phyloP scores from a whole-genome alignment of 2,113 vertebrate genomes.

The Plectropomus leopardus region DNA sequence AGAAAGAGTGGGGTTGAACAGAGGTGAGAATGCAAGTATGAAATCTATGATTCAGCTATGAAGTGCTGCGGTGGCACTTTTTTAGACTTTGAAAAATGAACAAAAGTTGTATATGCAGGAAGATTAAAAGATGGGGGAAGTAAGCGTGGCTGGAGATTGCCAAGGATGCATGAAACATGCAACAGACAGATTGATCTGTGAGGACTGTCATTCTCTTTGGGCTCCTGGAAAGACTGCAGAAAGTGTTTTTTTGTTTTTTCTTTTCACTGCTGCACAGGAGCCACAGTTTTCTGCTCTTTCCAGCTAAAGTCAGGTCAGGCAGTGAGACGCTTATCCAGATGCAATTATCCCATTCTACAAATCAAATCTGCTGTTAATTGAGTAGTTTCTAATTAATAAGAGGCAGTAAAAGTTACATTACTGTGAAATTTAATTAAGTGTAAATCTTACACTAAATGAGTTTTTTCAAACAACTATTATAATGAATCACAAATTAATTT shows the following conservation, averaged over 20 bases:
- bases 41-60: constrained; percentile 20
- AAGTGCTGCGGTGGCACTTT: constrained; percentile 23
- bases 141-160: constrained; percentile 23
- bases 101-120: constrained; percentile 21
- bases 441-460: constrained; percentile 66
- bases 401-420: constrained; percentile 77
- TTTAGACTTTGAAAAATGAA: constrained; percentile 44
- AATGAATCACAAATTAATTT: constrained; percentile 70
- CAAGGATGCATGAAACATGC: constrained; percentile 29
- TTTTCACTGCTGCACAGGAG: constrained; percentile 1
- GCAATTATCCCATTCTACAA: constrained; percentile 71
- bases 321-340: constrained; percentile 49
- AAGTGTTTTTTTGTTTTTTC: not conserved
- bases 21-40: constrained; percentile 7
- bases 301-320: constrained; percentile 54
- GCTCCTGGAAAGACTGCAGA: constrained; percentile 7
- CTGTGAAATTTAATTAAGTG: constrained; percentile 78
- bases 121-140: constrained; percentile 38
- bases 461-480: constrained; percentile 67
- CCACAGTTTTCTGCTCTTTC: constrained; percentile 12
- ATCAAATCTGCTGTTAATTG: constrained; percentile 74
- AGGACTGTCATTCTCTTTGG: constrained; percentile 19
- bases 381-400: constrained; percentile 74
- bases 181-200: constrained; percentile 25
- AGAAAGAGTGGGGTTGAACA: constrained; percentile 16